Conservation (phyloP, 2,888 invertebrate species). For the Pristionchus fissidentatus region DNA sequence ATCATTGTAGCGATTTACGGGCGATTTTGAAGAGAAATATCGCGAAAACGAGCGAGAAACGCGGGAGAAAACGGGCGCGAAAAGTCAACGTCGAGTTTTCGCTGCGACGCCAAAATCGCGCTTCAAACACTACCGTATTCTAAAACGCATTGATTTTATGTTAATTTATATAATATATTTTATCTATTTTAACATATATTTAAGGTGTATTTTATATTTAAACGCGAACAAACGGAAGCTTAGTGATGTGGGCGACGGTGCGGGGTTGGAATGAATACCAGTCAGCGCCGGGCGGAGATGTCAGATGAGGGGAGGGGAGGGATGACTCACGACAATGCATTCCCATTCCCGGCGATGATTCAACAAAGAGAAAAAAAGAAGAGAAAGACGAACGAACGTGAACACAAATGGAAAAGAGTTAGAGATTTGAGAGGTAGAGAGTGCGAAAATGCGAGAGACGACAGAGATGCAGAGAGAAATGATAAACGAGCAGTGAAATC, state of each 20-base stretch:
- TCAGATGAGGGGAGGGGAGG: background rate
- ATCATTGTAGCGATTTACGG: no score
- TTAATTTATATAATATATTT: background rate
- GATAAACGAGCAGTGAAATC: no score
- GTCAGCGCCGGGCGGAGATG: background rate
- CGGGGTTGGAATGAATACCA: constrained; percentile 10
- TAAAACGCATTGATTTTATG: background rate
- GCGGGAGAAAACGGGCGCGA: constrained; percentile 19
- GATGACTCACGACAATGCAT: background rate
- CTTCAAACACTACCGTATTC: background rate
- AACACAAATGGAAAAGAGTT: background rate
- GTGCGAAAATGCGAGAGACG: no score
- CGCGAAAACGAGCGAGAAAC: background rate
- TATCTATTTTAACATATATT: background rate
- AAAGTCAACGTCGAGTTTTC: background rate
- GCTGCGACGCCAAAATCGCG: background rate
- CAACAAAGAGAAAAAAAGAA: background rate
- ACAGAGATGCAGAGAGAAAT: no score
- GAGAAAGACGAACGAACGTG: background rate
- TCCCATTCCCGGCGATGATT: background rate
- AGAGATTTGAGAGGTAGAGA: no score
- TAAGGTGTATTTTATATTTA: background rate
- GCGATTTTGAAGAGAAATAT: background rate
- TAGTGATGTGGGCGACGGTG: background rate
- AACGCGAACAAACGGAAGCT: background rate